Evolutionary conservation across 1,140 invertebrate genomes (phyloP).

Genomic region (Steinernema khuongi): DNA sequence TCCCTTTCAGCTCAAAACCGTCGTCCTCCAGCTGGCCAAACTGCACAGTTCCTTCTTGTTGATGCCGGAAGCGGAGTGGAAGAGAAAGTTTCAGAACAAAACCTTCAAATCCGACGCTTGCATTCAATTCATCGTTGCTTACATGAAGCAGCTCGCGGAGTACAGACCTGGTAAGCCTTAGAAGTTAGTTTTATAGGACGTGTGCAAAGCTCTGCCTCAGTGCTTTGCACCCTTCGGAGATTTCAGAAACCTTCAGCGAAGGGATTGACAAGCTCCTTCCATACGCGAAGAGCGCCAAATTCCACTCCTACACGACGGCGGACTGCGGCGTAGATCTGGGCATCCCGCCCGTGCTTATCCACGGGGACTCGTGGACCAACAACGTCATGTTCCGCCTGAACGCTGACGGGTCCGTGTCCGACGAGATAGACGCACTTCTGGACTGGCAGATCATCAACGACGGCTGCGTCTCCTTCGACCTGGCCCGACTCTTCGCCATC

Average conservation of each 20-base stretch:
- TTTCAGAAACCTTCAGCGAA: background rate
- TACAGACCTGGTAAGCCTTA: background rate
- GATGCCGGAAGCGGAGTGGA: background rate
- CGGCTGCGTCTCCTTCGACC: background rate
- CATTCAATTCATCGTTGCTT: background rate
- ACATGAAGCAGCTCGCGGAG: background rate
- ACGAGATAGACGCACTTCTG: background rate
- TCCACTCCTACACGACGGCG: background rate
- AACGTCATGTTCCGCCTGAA: slow-evolving; percentile 27
- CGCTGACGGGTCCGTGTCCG: background rate
- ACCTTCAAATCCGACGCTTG: background rate
- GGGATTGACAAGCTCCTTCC: background rate
- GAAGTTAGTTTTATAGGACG: no score
- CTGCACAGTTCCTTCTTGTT: slow-evolving; percentile 1
- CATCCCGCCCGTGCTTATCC: slow-evolving; percentile 13
- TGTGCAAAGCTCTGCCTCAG: no score
- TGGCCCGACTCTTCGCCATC: background rate
- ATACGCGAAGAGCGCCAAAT: background rate
- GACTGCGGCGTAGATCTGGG: background rate
- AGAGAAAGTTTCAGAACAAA: background rate
- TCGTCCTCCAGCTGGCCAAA: background rate
- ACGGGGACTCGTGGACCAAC: slow-evolving; percentile 37
- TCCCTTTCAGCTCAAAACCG: background rate
- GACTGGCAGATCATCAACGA: background rate
- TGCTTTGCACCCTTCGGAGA: no score